phyloP scores from a whole-genome alignment of 2,797 vertebrate genomes.

The Nyctibius grandis region DNA sequence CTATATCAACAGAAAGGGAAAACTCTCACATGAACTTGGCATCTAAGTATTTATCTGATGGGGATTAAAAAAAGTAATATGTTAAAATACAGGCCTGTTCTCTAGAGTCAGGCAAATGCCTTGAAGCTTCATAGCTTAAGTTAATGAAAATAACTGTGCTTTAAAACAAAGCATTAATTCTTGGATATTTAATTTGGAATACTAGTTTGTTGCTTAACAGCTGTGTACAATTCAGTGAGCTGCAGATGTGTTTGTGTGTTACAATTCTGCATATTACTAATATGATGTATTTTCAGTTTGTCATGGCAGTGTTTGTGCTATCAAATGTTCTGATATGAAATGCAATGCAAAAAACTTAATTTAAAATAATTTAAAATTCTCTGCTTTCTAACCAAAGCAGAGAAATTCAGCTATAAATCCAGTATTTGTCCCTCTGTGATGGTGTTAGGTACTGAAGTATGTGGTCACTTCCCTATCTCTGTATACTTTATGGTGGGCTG shows the following conservation, averaged over 20 bases:
- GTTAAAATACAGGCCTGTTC: not conserved
- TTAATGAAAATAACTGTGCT: slow-evolving; percentile 8
- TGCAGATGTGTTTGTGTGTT: not conserved
- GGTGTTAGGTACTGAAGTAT: not conserved
- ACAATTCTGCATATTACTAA: not conserved
- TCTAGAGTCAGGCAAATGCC: not conserved
- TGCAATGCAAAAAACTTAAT: not conserved
- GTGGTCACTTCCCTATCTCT: not conserved
- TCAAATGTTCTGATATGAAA: not conserved
- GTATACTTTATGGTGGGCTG: not conserved
- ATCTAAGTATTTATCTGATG: not conserved
- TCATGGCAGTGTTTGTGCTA: not conserved
- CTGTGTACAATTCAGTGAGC: not conserved
- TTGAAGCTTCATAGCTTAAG: not conserved
- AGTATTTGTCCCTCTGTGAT: not conserved
- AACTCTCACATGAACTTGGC: not conserved
- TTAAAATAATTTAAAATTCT: not conserved
- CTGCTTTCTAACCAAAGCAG: not conserved
- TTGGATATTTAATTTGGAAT: not conserved
- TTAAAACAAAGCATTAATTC: not conserved
- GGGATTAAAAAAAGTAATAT: not conserved
- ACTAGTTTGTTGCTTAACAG: not conserved
- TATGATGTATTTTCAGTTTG: not conserved
- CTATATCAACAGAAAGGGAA: not conserved
- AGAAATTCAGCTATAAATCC: not conserved